Evolutionary conservation across 2,113 vertebrate genomes (phyloP), one percentile per base, ranked within the genome.

Genomic region (Dicaeum eximium): DNA sequence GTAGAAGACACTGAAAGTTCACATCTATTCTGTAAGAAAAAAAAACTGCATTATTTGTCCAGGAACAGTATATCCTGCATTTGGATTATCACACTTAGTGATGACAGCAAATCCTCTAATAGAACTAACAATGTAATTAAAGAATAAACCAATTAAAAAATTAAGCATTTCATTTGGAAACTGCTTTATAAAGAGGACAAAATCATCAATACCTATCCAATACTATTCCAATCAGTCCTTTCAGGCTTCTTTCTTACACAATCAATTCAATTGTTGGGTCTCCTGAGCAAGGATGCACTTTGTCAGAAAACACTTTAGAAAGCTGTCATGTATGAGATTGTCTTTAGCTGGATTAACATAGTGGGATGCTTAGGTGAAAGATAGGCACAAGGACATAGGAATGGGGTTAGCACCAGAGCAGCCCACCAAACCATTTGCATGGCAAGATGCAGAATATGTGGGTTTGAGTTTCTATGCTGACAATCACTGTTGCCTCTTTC

Each of bases 291-390:
- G 20, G 35, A 72, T 15, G 7, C 28, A 33, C 23, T 65, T 75
- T 30, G 45, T 30, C 33, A 90, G 57, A 65, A 90, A 72, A 48
- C 3, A 13, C 33, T 44, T 44, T 14, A 83, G 40, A 86, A 73
- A 50, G 23, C 13, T 64, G 18, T 48, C 8, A 24, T 1, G 7
- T 45, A 21, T 0, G 5, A 80, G 37, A 38, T 7, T 0, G 11
- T 65, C 60, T 58, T 56, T 13, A 64, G 40, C 28, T 44, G n/a
- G 45, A 79, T 30, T 62, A 51, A 77, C 3, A 10, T 9, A 87
- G 20, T 7, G 5, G 71, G 83, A 25, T 8, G 4, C 28, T 56
- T 20, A 15, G 48, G 15, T 8, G 13, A 37, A 44, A 40, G 45
- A 67, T 0, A 56, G 14, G n/a, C 31, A 87, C 57, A 25, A 67